These are phyloP conservation scores for Aphelocoma coerulescens DNA, from an alignment of 2,113 vertebrate genomes.

Conservation along the genomic window DNA sequence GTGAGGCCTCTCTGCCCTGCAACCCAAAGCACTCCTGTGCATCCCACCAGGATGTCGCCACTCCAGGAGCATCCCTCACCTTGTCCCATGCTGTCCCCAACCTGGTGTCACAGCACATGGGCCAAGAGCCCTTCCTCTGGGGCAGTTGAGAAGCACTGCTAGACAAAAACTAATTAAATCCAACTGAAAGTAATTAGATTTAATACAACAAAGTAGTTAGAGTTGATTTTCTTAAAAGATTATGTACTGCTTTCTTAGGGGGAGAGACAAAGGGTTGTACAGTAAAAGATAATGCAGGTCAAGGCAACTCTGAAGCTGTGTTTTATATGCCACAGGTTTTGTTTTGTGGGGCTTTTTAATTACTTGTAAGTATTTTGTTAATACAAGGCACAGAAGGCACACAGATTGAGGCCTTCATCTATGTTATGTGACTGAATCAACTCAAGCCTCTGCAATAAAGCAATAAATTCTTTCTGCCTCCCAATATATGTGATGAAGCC, in stretches of 20 bases:
- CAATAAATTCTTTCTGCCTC: not conserved
- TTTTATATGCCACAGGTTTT: not conserved
- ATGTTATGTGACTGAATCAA: not conserved
- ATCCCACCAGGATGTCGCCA: not conserved
- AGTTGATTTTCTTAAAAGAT: not conserved
- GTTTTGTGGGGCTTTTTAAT: not conserved
- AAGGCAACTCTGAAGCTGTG: not conserved
- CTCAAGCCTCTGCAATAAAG: not conserved
- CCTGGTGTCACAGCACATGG: rapidly evolving
- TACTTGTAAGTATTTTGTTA: not conserved
- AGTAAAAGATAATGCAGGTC: not conserved
- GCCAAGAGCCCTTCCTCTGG: not conserved
- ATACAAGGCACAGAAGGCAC: not conserved
- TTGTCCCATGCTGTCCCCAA: not conserved
- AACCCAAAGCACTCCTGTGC: rapidly evolving
- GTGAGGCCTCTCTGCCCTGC: rapidly evolving
- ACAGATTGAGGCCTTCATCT: not conserved
- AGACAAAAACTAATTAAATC: not conserved
- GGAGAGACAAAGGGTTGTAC: not conserved
- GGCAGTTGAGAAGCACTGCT: not conserved
- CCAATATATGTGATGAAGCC: not conserved
- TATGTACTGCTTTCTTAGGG: not conserved
- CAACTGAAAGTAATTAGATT: not conserved
- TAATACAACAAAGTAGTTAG: not conserved
- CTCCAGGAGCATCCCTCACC: not conserved